These are phyloP conservation scores for Phaonia tiefii DNA, from an alignment of 2,888 invertebrate species.

Conservation along the genomic window DNA sequence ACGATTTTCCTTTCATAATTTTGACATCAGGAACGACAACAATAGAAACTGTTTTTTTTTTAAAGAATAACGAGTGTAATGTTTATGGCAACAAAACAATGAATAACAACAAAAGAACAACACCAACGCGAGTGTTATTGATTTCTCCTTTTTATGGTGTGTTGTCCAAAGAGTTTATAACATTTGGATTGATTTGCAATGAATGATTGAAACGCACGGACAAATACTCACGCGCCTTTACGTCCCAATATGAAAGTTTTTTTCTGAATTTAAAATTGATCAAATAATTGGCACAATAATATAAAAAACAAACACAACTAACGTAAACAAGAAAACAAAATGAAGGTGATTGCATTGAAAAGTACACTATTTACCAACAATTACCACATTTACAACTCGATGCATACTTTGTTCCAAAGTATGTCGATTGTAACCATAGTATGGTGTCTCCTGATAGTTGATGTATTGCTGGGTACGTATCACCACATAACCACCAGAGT, in stretches of 20 bases:
- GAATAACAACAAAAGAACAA: slow-evolving; percentile 35
- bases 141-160: too few species aligned
- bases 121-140: slow-evolving; percentile 7
- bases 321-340: slow-evolving; percentile 27
- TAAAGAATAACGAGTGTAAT: slow-evolving; percentile 35
- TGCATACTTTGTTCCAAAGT: slow-evolving; percentile 14
- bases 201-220: neutral
- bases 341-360: slow-evolving; percentile 18
- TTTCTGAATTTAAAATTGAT: neutral
- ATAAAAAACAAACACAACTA: slow-evolving; percentile 28
- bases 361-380: slow-evolving; percentile 28
- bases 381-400: slow-evolving; percentile 17
- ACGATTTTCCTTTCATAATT: too few species aligned
- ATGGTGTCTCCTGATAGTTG: slow-evolving; percentile 8
- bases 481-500: neutral
- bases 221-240: neutral
- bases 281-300: neutral
- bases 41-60: neutral
- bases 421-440: slow-evolving; percentile 8
- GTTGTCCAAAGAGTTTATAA: neutral
- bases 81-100: slow-evolving; percentile 5
- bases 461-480: slow-evolving; percentile 14
- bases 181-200: neutral
- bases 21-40: neutral
- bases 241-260: neutral